Evolutionary conservation across 2,797 vertebrate genomes (phyloP).

Genomic region (Sebastes oblongus): DNA sequence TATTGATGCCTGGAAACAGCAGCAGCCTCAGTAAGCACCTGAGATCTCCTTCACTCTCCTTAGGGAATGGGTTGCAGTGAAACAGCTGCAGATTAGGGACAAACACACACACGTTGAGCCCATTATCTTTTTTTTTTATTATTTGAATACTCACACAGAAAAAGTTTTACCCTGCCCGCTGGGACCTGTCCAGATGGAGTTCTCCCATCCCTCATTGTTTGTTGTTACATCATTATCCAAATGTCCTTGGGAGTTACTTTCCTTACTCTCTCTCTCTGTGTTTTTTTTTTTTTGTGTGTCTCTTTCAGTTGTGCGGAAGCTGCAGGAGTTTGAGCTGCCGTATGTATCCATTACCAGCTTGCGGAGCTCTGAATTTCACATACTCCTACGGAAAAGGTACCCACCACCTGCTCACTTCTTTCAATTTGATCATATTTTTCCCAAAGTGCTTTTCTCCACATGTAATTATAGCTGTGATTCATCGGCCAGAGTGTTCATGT

Average conservation of each 20-base stretch:
- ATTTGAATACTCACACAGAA: background rate
- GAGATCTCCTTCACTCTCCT: constrained; percentile 23
- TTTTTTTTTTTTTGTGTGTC: constrained; percentile 22
- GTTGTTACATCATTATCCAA: constrained; percentile 38
- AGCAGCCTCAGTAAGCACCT: constrained; percentile 12
- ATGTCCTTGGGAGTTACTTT: constrained; percentile 56
- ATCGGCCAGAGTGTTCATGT: background rate
- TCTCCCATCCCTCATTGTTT: constrained; percentile 34
- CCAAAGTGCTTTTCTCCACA: constrained; percentile 4
- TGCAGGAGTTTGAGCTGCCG: constrained; percentile 98
- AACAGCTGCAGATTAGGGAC: constrained; percentile 47
- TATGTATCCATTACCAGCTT: constrained; percentile 97
- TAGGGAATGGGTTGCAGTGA: background rate
- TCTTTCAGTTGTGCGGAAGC: constrained; percentile 91
- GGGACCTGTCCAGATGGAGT: constrained; percentile 50
- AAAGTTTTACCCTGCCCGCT: constrained; percentile 9
- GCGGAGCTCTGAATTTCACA: constrained; percentile 90
- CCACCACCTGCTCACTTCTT: constrained; percentile 7
- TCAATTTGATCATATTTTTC: background rate
- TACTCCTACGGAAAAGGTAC: constrained; percentile 97
- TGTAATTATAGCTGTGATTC: constrained; percentile 16
- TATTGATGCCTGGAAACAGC: constrained; percentile 21
- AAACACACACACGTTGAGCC: background rate
- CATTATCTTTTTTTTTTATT: constrained; percentile 11
- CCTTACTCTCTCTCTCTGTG: constrained; percentile 29